Percentiles rank a stretch among this genome's conserved stretches.
Evolutionary conservation across 2,888 invertebrate genomes (phyloP).

Genomic region (Augiades crinisus): DNA sequence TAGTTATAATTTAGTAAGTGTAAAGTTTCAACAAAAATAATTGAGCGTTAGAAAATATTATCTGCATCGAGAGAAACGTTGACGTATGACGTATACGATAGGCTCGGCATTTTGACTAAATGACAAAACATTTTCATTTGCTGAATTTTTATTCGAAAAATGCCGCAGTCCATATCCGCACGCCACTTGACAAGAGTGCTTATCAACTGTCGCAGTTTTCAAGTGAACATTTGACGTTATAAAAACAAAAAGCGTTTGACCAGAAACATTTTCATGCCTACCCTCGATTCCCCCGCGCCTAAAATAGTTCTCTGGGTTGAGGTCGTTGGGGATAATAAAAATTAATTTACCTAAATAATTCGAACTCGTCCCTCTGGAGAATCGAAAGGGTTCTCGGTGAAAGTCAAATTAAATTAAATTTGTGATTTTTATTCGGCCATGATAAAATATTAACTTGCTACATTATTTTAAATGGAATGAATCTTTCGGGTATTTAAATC

Average conservation of each 20-base stretch:
- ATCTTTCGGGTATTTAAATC: too few species aligned
- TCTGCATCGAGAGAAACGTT: too few species aligned
- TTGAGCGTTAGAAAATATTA: too few species aligned
- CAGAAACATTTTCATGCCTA: constrained; percentile 5
- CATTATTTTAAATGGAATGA: constrained; percentile 26
- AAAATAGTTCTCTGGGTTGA: constrained; percentile 15
- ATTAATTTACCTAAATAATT: constrained; percentile 24
- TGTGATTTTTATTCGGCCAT: constrained; percentile 40
- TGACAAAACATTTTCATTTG: background rate
- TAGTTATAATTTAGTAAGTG: too few species aligned
- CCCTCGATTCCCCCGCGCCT: background rate
- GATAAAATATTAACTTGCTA: constrained; percentile 35
- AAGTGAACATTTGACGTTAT: constrained; percentile 29
- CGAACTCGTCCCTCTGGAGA: constrained; percentile 32
- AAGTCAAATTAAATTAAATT: constrained; percentile 56
- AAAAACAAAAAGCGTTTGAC: background rate
- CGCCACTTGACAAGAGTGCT: constrained; percentile 39
- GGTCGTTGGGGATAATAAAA: constrained; percentile 26
- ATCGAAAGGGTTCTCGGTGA: constrained; percentile 33
- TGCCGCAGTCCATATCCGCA: constrained; percentile 6
- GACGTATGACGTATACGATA: background rate
- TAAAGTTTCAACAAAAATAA: too few species aligned
- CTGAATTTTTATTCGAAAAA: constrained; percentile 11
- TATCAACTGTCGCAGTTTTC: constrained; percentile 40
- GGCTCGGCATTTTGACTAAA: background rate